Base-by-base conservation (phyloP, 1,140 invertebrate species). In the Caerostris extrusa region DNA sequence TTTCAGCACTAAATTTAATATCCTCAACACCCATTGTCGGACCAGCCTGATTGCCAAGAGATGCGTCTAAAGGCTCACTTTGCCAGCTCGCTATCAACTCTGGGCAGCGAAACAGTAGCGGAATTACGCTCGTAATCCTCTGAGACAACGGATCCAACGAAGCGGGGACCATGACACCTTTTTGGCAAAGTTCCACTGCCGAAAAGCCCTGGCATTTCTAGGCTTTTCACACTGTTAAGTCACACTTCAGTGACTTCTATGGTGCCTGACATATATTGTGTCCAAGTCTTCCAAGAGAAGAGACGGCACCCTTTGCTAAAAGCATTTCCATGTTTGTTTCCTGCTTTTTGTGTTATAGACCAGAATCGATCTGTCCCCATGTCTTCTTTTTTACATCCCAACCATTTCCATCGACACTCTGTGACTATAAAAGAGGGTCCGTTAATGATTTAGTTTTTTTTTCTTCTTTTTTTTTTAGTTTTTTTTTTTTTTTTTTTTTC, bases 121-220 rank as follows among this genome's bases (percentile, higher is more conserved):
- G 83, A 57, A 85, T 85, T 85, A 85, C 57, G 56, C 83, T 12
- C 12, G 12, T 88, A 88, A 88, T 88, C 86, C 61, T 60, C 55
- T 17, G 86, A 88, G 86, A 67, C 86, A 88, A 67, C 58, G 61
- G 61, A 88, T 53, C 7, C 86, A 88, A 55, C 34, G 19, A 88
- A 67, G 60, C 86, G 86, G 17, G 61, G 57, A 64, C 60, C 86
- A 67, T 88, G 86, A 88, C 86, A 88, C 86, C 86, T 88, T 88
- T 67, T 88, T 88, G 86, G 86, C 86, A 88, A 67, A 55, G 86
- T 88, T 88, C 86, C 86, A 88, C 86, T 64, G 8, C 83, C n/a
- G n/a, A 67, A 67, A 64, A 88, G 58, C 86, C 17, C n/a, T 50
- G 50, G 86, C 60, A 88, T 67, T 88, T 88, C 61, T 61, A 64